Percentiles rank a stretch among this genome's conserved stretches.
phyloP scores from a whole-genome alignment of 2,888 invertebrate genomes.

The Limenitis camilla region DNA sequence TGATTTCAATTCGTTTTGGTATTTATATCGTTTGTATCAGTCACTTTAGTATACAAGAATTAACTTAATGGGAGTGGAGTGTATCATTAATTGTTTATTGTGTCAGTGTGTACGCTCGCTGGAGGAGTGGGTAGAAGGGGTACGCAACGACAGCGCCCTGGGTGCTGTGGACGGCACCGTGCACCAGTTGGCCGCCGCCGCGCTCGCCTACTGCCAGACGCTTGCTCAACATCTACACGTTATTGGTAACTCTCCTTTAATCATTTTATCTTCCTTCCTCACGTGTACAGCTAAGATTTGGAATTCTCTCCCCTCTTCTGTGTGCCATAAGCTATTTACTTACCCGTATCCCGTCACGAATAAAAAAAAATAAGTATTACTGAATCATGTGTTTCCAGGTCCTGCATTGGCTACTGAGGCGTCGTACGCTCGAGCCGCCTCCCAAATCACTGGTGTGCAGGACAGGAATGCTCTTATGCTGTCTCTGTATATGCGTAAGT shows the following conservation, averaged over 20 bases:
- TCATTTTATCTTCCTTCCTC: no score
- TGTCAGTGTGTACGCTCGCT: conserved; percentile 88
- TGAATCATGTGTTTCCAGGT: no score
- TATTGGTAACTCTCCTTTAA: conserved; percentile 74
- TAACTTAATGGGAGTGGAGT: no score
- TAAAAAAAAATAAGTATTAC: no score
- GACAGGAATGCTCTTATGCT: conserved; percentile 74
- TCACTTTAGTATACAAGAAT: no score
- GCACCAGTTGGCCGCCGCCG: conserved; percentile 95
- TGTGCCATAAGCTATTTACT: background rate
- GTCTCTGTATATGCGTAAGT: conserved; percentile 89
- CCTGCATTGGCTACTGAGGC: conserved; percentile 52
- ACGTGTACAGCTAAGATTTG: no score
- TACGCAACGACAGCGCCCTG: conserved; percentile 83
- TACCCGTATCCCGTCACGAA: background rate
- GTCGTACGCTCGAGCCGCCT: conserved; percentile 48
- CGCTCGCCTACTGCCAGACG: conserved; percentile 93
- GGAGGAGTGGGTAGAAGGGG: conserved; percentile 94
- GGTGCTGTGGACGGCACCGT: conserved; percentile 98
- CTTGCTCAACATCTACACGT: conserved; percentile 85
- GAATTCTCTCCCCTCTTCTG: no score
- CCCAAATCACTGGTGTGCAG: conserved; percentile 36
- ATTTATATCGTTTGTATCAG: no score
- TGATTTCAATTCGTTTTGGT: no score
- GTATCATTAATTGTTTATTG: no score